Conservation (phyloP, 1,140 invertebrate species). For the Monochamus saltuarius region DNA sequence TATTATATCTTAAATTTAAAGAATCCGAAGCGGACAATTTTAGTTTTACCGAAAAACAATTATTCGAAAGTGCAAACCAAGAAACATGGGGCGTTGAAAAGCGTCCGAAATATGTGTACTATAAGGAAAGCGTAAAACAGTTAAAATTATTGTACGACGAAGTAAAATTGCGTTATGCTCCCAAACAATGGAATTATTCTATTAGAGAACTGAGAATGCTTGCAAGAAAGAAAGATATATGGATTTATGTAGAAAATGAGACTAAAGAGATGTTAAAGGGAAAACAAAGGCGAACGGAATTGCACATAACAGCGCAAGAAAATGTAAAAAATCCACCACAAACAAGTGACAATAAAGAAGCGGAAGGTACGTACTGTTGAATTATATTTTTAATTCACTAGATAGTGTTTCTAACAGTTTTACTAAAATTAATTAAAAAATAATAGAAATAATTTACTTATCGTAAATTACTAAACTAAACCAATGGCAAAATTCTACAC, state of each 20-base stretch:
- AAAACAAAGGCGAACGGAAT: slow-evolving; percentile 10
- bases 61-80: slow-evolving; percentile 35
- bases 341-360: too few species aligned
- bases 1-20: slow-evolving; percentile 21
- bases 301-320: background rate
- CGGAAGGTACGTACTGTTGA: slow-evolving; percentile 6
- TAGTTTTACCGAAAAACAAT: slow-evolving; percentile 30
- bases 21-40: slow-evolving; percentile 10
- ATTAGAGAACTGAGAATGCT: slow-evolving; percentile 21
- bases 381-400: too few species aligned
- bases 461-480: too few species aligned
- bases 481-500: too few species aligned
- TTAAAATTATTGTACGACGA: slow-evolving; percentile 32
- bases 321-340: background rate
- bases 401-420: too few species aligned
- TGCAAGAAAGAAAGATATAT: slow-evolving; percentile 28
- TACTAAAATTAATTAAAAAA: too few species aligned
- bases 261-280: background rate
- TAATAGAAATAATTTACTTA: too few species aligned
- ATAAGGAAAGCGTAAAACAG: slow-evolving; percentile 16
- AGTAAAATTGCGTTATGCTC: slow-evolving; percentile 17
- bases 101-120: slow-evolving; percentile 29
- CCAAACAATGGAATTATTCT: slow-evolving; percentile 30
- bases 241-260: slow-evolving; percentile 24
- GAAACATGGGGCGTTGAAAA: slow-evolving; percentile 10